Base-by-base conservation (phyloP, 2,113 vertebrate genomes). In the Dendrocopos noguchii region DNA sequence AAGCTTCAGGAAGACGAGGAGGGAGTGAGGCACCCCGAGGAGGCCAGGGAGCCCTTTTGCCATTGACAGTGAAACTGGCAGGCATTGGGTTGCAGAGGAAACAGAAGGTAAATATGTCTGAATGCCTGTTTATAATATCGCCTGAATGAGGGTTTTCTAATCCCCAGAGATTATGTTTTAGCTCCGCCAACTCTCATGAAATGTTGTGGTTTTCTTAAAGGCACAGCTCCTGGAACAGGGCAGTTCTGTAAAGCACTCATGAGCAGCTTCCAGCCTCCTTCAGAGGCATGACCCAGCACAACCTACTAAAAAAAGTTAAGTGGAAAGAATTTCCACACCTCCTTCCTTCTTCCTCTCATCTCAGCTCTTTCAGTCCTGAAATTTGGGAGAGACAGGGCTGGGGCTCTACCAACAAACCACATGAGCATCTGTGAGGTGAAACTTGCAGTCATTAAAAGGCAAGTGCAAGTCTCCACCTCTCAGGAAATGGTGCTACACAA, bases 81-180 rank as follows among this genome's bases (percentile, higher is more conserved):
- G 87, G 87, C 71, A 13, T 47, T 87, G 79, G 84, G 72, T 47
- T 93, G 94, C 91, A 74, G 74, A 89, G 94, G 92, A 92, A 95
- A 87, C 94, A 96, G 94, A 87, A 93, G 94, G 94, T 87, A 92
- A 93, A 89, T 92, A 76, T 12, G 82, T 34, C 93, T 89, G 84
- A 92, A 93, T 74, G 94, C 86, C 91, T 94, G 93, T 87, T 96
- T 83, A 87, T 46, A 77, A 85, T 33, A 91, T 74, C 4, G 42
- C 77, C 66, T 74, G 81, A 86, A 92, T n/a, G 72, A 84, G 89
- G 85, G 65, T 42, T 65, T 85, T 88, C 81, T 74, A 77, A 90
- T 89, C 93, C 91, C 89, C 87, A 82, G 95, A 80, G 95, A 93
- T 59, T 22, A 63, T 0, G 39, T 34, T 60, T 68, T 55, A 67